Conservation (phyloP, 2,888 invertebrate genomes). For the Blera fallax region DNA sequence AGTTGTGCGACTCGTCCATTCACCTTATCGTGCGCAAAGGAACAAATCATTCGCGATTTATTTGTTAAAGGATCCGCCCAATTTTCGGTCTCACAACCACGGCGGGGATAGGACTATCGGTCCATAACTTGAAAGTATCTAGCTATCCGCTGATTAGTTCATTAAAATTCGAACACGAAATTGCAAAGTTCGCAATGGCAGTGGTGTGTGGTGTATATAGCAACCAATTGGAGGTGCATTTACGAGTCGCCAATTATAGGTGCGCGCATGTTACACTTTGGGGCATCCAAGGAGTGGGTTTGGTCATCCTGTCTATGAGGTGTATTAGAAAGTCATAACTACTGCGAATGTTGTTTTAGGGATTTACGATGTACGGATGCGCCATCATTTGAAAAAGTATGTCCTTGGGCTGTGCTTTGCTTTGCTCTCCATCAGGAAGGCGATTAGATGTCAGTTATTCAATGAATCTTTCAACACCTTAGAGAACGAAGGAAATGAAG, state of each 20-base stretch:
- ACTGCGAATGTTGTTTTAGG: background rate
- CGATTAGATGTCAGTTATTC: background rate
- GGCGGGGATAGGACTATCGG: slow-evolving; percentile 2
- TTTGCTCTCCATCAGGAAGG: background rate
- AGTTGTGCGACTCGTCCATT: slow-evolving; percentile 32
- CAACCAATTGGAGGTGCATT: background rate
- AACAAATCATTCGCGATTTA: slow-evolving; percentile 72
- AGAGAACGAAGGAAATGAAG: background rate
- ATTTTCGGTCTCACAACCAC: slow-evolving; percentile 44
- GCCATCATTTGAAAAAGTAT: background rate
- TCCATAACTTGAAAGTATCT: background rate
- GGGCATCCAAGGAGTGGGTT: slow-evolving; percentile 39
- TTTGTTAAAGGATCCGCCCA: slow-evolving; percentile 68
- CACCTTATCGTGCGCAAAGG: slow-evolving; percentile 32
- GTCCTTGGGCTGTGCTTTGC: background rate
- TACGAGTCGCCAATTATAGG: slow-evolving; percentile 20
- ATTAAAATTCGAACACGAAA: slow-evolving; percentile 63
- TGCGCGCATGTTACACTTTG: slow-evolving; percentile 45
- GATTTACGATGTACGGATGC: slow-evolving; percentile 15
- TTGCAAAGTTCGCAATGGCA: slow-evolving; percentile 21
- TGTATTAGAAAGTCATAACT: slow-evolving; percentile 26
- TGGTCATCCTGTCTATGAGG: background rate
- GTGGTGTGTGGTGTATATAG: background rate
- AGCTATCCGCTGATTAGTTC: slow-evolving; percentile 63
- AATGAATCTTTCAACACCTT: slow-evolving; percentile 6